Evolutionary conservation across 2,113 vertebrate genomes (phyloP), one percentile per base, ranked within the genome.

Genomic region (Amazona vittata): DNA sequence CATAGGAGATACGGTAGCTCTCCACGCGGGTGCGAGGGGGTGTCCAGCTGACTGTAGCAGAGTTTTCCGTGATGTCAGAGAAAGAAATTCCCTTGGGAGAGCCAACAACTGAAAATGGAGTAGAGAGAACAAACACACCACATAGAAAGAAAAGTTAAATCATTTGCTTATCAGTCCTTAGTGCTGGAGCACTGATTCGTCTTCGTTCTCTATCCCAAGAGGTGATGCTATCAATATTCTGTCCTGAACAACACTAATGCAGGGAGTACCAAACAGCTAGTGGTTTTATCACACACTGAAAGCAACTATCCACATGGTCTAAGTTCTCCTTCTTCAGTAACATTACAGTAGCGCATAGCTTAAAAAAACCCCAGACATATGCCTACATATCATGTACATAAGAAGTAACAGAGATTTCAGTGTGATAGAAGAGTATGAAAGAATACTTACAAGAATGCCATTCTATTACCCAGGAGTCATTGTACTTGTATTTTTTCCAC

Each of bases 41-140:
- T 8, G 93, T 97, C 99, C 99, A 99, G 97, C 98, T 99, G 85
- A 99, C 98, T 0, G 98, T 98, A 82, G 99, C 98, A 0, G 99
- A 98, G 1, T 98, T 99, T 96, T 99, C 99, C 0, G 99, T 99
- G 95, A 99, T 98, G 71, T 99, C 99, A 12, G 99, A 99, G 98
- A 99, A 99, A 14, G 97, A 96, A 70, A 99, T 98, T 68, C 98
- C 99, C 93, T 98, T 99, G 8, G 99, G 99, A 82, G 98, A 96
- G 41, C 99, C 99, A 95, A 99, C 96, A 41, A 97, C 99, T 99
- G 97, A 25, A 37, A 59, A 31, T 44, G 46, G 62, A 95, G 77
- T 79, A 8, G 1, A 90, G 39, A 94, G 60, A 63, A 79, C 43
- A 95, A 64, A 74, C 73, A 94, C 64, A 96, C 12, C 78, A 94